Conservation (phyloP, 1,140 invertebrate genomes). For the Macrobrachium rosenbergii region DNA sequence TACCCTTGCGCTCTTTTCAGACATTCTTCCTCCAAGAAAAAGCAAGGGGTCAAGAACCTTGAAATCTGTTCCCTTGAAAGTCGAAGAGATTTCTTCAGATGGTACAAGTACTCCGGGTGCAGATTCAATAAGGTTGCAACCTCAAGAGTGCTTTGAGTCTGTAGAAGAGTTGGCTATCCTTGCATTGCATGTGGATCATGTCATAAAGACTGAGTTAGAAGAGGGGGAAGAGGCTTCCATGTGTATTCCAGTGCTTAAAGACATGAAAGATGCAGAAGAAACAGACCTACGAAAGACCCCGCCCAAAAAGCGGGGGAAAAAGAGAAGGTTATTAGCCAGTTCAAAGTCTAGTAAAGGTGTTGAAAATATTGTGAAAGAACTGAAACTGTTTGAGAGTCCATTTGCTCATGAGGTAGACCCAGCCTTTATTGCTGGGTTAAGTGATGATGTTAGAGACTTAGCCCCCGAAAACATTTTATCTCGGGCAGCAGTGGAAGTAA, state of each 20-base stretch:
- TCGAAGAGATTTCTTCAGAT: constrained; percentile 64
- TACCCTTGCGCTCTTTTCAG: constrained; percentile 64
- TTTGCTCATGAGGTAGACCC: constrained; percentile 64
- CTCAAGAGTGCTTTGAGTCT: constrained; percentile 56
- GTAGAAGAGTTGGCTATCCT: constrained; percentile 61
- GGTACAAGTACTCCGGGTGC: constrained; percentile 64
- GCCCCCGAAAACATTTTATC: constrained; percentile 55
- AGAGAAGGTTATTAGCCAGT: constrained; percentile 42
- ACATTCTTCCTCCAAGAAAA: constrained; percentile 62
- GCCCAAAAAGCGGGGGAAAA: constrained; percentile 57
- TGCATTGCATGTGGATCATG: constrained; percentile 60
- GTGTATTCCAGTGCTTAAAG: constrained; percentile 28
- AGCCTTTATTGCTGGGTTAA: constrained; percentile 57
- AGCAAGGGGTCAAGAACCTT: constrained; percentile 41
- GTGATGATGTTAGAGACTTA: constrained; percentile 54
- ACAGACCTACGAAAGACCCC: constrained; percentile 49
- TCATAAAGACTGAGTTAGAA: constrained; percentile 50
- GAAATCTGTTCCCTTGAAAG: constrained; percentile 28
- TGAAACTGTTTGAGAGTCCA: constrained; percentile 64
- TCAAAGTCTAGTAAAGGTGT: constrained; percentile 40
- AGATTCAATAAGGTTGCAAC: constrained; percentile 53
- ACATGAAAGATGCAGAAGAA: constrained; percentile 55
- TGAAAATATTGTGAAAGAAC: constrained; percentile 44
- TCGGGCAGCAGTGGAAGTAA: constrained; percentile 53
- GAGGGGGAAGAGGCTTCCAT: constrained; percentile 19